Conservation (phyloP, 1,140 invertebrate genomes). For the Eriosoma lanigerum region DNA sequence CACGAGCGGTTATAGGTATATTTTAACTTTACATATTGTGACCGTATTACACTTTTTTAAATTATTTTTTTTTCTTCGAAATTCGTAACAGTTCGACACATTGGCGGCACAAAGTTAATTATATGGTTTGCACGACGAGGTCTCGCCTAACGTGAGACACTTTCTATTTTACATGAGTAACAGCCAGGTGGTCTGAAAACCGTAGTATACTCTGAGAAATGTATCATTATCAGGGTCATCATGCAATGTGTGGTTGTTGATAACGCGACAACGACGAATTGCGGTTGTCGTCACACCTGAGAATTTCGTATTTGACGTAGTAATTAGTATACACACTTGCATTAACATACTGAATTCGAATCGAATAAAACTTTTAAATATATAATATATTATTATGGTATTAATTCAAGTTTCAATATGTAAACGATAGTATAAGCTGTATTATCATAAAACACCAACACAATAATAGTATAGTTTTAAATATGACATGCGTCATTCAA, state of each 20-base stretch:
- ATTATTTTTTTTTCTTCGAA: not conserved
- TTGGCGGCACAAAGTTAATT: not conserved
- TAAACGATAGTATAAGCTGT: too few species aligned
- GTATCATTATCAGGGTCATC: not conserved
- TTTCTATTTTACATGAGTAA: constrained; percentile 1
- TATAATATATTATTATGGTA: too few species aligned
- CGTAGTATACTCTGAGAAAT: not conserved
- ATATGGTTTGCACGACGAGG: not conserved
- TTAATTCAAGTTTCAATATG: too few species aligned
- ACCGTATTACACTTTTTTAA: too few species aligned
- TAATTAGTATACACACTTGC: not conserved
- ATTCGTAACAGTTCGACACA: not conserved
- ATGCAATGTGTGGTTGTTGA: not conserved
- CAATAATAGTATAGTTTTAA: too few species aligned
- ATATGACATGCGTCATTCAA: too few species aligned
- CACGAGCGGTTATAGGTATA: too few species aligned
- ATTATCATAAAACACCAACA: too few species aligned
- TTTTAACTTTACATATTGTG: too few species aligned
- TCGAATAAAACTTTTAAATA: not conserved
- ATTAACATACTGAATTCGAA: not conserved
- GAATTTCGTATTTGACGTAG: not conserved
- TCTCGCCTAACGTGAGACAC: not conserved
- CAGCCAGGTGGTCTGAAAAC: not conserved
- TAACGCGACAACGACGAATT: not conserved
- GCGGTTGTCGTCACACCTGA: constrained; percentile 4